phyloP scores from a whole-genome alignment of 35 echinoderm and acorn worm species.

The Amphiura filiformis region DNA sequence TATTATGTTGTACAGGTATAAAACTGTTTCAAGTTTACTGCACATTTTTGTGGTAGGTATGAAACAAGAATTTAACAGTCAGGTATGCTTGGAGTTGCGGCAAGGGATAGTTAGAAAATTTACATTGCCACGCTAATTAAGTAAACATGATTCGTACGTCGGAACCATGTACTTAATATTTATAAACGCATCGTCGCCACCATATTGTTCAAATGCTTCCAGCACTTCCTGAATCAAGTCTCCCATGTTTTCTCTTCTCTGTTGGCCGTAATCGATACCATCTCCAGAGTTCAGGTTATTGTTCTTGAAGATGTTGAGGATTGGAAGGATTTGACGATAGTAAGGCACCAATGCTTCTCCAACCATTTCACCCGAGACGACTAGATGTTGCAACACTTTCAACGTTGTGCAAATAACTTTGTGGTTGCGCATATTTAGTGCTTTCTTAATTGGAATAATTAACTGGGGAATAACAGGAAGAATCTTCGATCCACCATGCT shows the following conservation, averaged over 20 bases:
- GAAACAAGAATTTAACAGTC: too few species aligned
- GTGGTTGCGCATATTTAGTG: conserved; percentile 56
- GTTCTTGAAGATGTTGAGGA: conserved; percentile 97
- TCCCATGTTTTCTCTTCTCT: conserved; percentile 91
- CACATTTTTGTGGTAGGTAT: too few species aligned
- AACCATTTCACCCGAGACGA: conserved; percentile 78
- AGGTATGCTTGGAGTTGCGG: too few species aligned
- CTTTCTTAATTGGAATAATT: conserved; percentile 95
- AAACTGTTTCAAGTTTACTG: too few species aligned
- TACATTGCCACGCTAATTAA: conserved; percentile 64
- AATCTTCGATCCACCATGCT: conserved; percentile 90
- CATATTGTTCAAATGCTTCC: conserved; percentile 85
- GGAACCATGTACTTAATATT: conserved; percentile 99
- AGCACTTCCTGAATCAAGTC: conserved; percentile 88
- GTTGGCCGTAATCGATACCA: conserved; percentile 96
- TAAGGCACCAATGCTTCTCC: conserved; percentile 94
- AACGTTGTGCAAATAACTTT: conserved; percentile 89
- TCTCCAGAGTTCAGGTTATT: conserved; percentile 90
- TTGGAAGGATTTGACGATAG: conserved; percentile 94
- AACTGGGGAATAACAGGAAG: conserved; percentile 93
- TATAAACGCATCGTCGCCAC: conserved; percentile 95
- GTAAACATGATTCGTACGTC: conserved; percentile 79
- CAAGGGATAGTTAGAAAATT: too few species aligned
- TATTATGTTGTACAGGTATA: too few species aligned
- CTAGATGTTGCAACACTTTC: conserved; percentile 92